Base-by-base conservation (phyloP, 2,888 invertebrate genomes). In the Protonemura montana region DNA sequence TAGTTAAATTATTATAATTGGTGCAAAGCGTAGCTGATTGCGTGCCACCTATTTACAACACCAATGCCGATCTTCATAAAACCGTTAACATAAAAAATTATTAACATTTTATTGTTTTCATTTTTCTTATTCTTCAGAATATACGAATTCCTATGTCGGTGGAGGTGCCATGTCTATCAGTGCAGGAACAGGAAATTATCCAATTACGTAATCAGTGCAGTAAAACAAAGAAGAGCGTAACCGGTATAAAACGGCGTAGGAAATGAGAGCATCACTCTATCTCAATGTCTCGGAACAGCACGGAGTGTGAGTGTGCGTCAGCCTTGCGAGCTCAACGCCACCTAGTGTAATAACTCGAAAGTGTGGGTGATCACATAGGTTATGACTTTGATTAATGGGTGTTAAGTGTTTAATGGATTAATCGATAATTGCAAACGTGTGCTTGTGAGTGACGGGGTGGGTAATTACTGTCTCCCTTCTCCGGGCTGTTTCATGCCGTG, bases 351-450 rank as follows among this genome's bases (percentile, higher is more conserved):
- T 21, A 59, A 21, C 59, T 59, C 13, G 59, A 59, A 59, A 76
- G 59, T 84, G 81, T 86, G 86, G 85, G 59, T 84, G 84, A 84
- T 84, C 84, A 7, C 84, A 26, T 41, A 84, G 80, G 26, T 76
- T 86, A 88, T 90, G 92, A 91, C 92, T 91, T 91, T 92, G 92
- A 92, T 92, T 91, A 91, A 92, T 92, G 91, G 90, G 90, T 89
- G 87, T 91, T 90, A 91, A 91, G 91, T 92, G 91, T 91, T 91
- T 92, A 92, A 92, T 92, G 91, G 91, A 91, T 91, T 92, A 92
- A 92, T 92, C 91, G 92, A 92, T 92, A 91, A 90, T 91, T 90
- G 90, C 89, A 90, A 90, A 90, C 90, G 91, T 90, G 91, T 89
- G 89, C 90, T 85, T 89, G 90, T 91, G 91, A 91, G 90, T 90